A percentile compares a stretch with the other conserved stretches of the same genome.
phyloP scores from a whole-genome alignment of 2,113 vertebrate species.

The Toxotes chatareus region DNA sequence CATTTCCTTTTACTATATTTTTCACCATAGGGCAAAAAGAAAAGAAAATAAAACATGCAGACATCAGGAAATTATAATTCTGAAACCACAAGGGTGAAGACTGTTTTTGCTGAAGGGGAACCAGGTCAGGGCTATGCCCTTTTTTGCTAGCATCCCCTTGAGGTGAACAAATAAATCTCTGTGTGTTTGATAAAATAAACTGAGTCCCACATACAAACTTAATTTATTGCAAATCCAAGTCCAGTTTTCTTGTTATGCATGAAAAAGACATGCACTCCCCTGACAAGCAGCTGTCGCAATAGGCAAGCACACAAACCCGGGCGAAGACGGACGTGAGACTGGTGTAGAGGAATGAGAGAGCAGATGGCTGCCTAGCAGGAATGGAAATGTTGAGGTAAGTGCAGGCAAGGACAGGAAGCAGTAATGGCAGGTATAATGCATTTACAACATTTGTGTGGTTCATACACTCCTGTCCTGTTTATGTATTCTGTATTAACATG shows the following conservation, averaged over 20 bases:
- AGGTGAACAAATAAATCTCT: conserved; percentile 35
- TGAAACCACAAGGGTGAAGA: conserved; percentile 5
- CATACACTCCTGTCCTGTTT: conserved; percentile 2
- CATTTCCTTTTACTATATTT: not conserved
- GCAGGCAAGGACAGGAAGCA: not conserved
- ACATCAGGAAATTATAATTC: conserved; percentile 59
- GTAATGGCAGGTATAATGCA: conserved; percentile 21
- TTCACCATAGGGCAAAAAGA: not conserved
- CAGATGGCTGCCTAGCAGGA: conserved; percentile 63
- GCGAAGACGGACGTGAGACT: not conserved
- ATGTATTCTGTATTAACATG: not conserved
- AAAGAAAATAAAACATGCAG: conserved; percentile 15
- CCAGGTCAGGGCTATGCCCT: conserved; percentile 19
- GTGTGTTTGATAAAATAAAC: too few species aligned
- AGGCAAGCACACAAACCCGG: not conserved
- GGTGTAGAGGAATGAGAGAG: conserved; percentile 22
- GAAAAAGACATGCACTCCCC: not conserved
- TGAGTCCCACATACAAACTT: not conserved
- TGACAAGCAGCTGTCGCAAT: conserved; percentile 25
- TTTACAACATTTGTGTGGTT: conserved; percentile 28
- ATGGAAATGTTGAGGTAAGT: conserved; percentile 14
- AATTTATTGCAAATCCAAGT: not conserved
- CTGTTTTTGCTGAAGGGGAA: not conserved
- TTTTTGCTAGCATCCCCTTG: conserved; percentile 23
- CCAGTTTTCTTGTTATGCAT: not conserved